Conservation (phyloP, 1,140 invertebrate species). For the Helicorthomorpha holstii region DNA sequence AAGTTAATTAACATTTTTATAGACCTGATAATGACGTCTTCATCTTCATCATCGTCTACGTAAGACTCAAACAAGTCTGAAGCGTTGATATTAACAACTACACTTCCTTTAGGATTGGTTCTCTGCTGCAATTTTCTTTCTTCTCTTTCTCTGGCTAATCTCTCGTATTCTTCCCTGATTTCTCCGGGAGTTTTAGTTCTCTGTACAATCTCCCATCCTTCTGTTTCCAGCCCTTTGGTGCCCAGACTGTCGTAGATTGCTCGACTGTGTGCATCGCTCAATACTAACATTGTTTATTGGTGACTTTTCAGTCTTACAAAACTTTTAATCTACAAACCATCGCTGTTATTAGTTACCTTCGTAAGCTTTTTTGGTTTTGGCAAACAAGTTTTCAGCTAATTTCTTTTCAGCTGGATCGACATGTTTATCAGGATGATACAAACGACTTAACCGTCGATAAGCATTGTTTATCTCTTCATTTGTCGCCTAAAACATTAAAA, state of each 20-base stretch:
- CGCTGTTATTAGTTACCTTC: slow-evolving; percentile 43
- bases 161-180: slow-evolving; percentile 86
- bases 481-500: slow-evolving; percentile 44
- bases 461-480: slow-evolving; percentile 78
- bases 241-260: slow-evolving; percentile 66
- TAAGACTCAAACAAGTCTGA: slow-evolving; percentile 69
- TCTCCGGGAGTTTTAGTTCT: slow-evolving; percentile 77
- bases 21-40: too few species aligned
- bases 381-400: slow-evolving; percentile 78
- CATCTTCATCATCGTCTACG: slow-evolving; percentile 43
- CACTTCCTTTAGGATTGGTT: slow-evolving; percentile 74
- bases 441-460: slow-evolving; percentile 67
- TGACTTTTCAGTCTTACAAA: neutral
- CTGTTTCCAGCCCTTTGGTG: slow-evolving; percentile 62
- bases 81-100: slow-evolving; percentile 77
- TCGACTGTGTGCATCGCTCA: slow-evolving; percentile 55
- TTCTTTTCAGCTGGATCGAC: slow-evolving; percentile 54
- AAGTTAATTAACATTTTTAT: too few species aligned
- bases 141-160: slow-evolving; percentile 56
- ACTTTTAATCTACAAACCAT: neutral
- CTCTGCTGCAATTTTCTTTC: slow-evolving; percentile 64
- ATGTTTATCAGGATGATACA: slow-evolving; percentile 94
- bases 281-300: slow-evolving; percentile 33
- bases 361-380: slow-evolving; percentile 79
- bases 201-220: slow-evolving; percentile 82